A percentile compares a stretch with the other conserved stretches of the same genome.
phyloP scores from a whole-genome alignment of 2,113 vertebrate genomes.

The Oostethus manadensis region DNA sequence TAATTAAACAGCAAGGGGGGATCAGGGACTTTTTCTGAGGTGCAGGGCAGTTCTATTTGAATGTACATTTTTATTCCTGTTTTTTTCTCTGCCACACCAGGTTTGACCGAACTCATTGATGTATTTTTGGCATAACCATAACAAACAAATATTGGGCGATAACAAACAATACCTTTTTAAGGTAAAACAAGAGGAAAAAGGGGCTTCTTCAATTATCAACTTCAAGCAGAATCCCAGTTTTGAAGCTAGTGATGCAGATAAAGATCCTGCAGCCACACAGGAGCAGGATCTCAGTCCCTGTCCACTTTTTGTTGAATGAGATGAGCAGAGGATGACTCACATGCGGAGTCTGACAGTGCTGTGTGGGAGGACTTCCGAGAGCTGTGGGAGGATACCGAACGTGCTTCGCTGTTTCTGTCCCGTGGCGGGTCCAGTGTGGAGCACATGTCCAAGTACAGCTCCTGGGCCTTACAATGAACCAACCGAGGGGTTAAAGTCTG shows the following conservation, averaged over 20 bases:
- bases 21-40: too few relatives aligned
- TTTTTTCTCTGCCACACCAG: too few relatives aligned
- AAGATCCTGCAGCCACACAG: neutral
- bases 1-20: too few relatives aligned
- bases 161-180: too few relatives aligned
- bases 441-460: slow-evolving; percentile 69
- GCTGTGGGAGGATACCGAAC: slow-evolving; percentile 75
- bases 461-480: slow-evolving; percentile 65
- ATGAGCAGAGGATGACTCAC: slow-evolving; percentile 70
- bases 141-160: too few relatives aligned
- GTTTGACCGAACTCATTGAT: too few relatives aligned
- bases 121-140: too few relatives aligned
- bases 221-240: neutral
- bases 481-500: neutral
- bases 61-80: too few relatives aligned
- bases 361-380: slow-evolving; percentile 75
- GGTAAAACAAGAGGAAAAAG: too few relatives aligned
- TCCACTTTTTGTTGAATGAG: slow-evolving; percentile 31
- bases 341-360: slow-evolving; percentile 69
- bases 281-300: slow-evolving; percentile 8
- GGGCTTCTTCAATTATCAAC: too few relatives aligned
- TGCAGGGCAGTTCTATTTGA: too few relatives aligned
- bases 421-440: slow-evolving; percentile 59
- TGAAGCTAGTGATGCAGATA: neutral
- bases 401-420: slow-evolving; percentile 66